Evolutionary conservation across 2,888 invertebrate genomes (phyloP), one percentile per base, ranked within the genome.

Genomic region (Agriopis marginaria): DNA sequence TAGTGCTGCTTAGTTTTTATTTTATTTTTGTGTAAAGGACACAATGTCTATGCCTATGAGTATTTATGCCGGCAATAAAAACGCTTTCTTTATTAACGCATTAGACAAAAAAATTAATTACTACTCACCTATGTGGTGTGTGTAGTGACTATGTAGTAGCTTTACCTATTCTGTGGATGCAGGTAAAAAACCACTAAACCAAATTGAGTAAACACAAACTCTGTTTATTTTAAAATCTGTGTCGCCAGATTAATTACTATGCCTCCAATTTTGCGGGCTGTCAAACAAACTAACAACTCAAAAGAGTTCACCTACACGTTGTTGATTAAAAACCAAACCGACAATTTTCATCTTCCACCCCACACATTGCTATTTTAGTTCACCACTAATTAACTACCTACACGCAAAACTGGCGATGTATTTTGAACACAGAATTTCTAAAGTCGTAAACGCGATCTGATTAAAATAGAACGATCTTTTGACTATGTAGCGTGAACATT

Each of bases 191-290:
- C 9, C n/a, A 49, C 49, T 14, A 14, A 14, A 7, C 5, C 10
- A 23, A 32, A 32, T 32, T 5, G 32, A 32, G 32, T 3, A 50
- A 47, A 3, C 47, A 14, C 49, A 7, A 50, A 50, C 50, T 39
- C 17, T 40, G 8, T 53, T 12, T 53, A 62, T 62, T 62, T 61
- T 51, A 23, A 53, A 12, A 62, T 42, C 45, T 53, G 72, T 74
- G 78, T 70, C 75, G 72, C 73, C 79, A 79, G 83, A 88, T 88
- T 89, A 88, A 89, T 89, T 88, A 86, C 83, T 84, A 87, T 88
- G 87, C 85, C 86, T 82, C 86, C 86, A 89, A 90, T 90, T 90
- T 89, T 80, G 86, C 86, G 84, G 82, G 77, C 84, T 89, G 88
- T 88, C 89, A 87, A 84, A 81, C 84, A 85, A 82, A 81, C 81